These are phyloP conservation scores for Pocillopora verrucosa DNA, from an alignment of 64 coral and sea anemone genomes.

Conservation along the genomic window DNA sequence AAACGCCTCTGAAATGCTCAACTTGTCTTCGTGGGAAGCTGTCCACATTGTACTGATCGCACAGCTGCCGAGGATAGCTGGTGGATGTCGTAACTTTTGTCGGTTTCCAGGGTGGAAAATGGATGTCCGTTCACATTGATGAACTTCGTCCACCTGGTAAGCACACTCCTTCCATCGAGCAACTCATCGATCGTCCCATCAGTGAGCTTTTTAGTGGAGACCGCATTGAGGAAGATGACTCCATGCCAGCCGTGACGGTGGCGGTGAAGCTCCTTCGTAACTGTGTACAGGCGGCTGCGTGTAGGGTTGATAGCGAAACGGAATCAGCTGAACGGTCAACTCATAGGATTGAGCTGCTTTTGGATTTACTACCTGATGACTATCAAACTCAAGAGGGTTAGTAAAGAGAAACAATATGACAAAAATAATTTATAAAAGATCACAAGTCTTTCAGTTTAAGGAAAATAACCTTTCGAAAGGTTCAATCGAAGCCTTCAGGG, in stretches of 20 bases:
- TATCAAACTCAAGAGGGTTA: constrained; percentile 22
- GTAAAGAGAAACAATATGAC: neutral
- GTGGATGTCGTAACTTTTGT: constrained; percentile 79
- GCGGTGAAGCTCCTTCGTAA: constrained; percentile 47
- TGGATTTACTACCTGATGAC: constrained; percentile 55
- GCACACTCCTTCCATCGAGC: constrained; percentile 71
- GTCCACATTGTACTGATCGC: constrained; percentile 63
- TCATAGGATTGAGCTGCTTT: constrained; percentile 57
- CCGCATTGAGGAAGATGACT: neutral
- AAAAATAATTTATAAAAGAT: too few species aligned
- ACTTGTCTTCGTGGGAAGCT: neutral
- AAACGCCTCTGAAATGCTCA: constrained; percentile 59
- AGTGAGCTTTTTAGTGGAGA: constrained; percentile 61
- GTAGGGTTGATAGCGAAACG: constrained; percentile 57
- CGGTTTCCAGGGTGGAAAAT: constrained; percentile 81
- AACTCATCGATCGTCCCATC: constrained; percentile 63
- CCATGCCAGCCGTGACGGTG: neutral
- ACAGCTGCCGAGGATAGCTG: constrained; percentile 70
- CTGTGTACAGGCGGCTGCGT: constrained; percentile 70
- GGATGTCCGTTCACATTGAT: constrained; percentile 69
- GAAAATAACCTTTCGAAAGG: too few species aligned
- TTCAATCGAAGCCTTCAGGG: too few species aligned
- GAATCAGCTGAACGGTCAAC: constrained; percentile 51
- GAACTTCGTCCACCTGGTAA: constrained; percentile 69
- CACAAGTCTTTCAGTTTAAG: too few species aligned